Conservation (phyloP, 2,888 invertebrate genomes). For the Catotricha subobsoleta region DNA sequence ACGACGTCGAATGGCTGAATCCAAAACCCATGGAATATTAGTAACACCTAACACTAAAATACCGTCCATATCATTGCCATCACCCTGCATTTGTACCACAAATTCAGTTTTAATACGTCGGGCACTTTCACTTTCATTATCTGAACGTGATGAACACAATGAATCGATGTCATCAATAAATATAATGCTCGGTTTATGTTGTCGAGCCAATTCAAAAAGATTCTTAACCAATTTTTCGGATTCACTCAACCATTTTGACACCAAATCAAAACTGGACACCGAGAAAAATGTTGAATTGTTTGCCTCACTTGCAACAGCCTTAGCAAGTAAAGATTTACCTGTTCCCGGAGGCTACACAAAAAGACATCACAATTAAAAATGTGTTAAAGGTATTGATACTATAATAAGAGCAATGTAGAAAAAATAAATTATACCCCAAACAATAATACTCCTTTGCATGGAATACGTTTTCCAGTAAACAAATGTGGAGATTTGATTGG, state of each 20-base stretch:
- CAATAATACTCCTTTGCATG: conserved; percentile 95
- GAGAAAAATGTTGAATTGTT: conserved; percentile 99
- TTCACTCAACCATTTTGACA: conserved; percentile 99
- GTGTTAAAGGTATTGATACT: background rate
- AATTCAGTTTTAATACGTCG: conserved; percentile 98
- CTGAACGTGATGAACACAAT: conserved; percentile 89
- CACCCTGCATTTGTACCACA: conserved; percentile 98
- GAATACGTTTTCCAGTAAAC: conserved; percentile 94
- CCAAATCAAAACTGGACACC: conserved; percentile 93
- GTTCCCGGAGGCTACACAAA: conserved; percentile 82
- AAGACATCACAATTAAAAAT: background rate
- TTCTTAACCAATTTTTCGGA: conserved; percentile 92
- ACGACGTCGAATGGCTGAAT: conserved; percentile 88
- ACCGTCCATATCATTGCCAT: conserved; percentile 89
- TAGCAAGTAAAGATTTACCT: conserved; percentile 97
- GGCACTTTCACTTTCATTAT: conserved; percentile 97
- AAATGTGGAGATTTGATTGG: conserved; percentile 98
- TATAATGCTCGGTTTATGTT: conserved; percentile 93
- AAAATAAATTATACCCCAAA: conserved; percentile 62
- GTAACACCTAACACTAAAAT: conserved; percentile 88
- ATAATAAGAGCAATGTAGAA: background rate
- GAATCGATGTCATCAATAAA: conserved; percentile 99
- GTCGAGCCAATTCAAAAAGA: conserved; percentile 84
- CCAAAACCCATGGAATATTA: conserved; percentile 95
- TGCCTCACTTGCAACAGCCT: conserved; percentile 99